Conservation (phyloP, 2,797 vertebrate species). For the Triplophysa yarkandensis region DNA sequence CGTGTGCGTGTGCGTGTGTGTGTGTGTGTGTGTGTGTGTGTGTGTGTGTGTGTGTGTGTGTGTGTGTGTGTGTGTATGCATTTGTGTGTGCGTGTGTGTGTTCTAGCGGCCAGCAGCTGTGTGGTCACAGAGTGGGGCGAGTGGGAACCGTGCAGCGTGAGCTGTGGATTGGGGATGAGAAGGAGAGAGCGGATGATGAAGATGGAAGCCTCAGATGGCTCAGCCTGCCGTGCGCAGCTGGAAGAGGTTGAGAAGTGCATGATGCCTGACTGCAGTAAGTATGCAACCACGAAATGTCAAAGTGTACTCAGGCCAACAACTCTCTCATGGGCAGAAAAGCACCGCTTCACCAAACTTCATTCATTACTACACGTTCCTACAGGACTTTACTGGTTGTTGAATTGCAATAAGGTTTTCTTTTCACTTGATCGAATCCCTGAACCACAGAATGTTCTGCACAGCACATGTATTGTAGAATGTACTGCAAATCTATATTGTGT, state of each 20-base stretch:
- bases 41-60: conserved; percentile 7
- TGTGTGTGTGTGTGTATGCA: too few species aligned
- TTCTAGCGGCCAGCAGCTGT: conserved; percentile 87
- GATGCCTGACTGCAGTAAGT: conserved; percentile 97
- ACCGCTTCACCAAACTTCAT: conserved; percentile 13
- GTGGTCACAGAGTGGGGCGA: conserved; percentile 92
- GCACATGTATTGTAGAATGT: not conserved
- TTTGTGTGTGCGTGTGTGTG: conserved; percentile 16
- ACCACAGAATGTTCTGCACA: not conserved
- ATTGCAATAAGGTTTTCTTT: conserved; percentile 30
- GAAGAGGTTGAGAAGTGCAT: conserved; percentile 93
- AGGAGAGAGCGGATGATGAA: conserved; percentile 91
- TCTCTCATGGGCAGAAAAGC: not conserved
- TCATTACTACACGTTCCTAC: conserved; percentile 10
- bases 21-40: not conserved
- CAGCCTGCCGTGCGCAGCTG: conserved; percentile 86
- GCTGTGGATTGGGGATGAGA: conserved; percentile 88
- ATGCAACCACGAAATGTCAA: conserved; percentile 57
- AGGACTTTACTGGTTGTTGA: conserved; percentile 21
- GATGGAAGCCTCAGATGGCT: conserved; percentile 90
- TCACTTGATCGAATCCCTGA: not conserved
- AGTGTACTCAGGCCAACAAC: conserved; percentile 5
- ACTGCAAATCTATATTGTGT: too few species aligned
- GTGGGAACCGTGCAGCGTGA: conserved; percentile 92
- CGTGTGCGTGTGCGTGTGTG: conserved; percentile 14